These are phyloP conservation scores for Lepisosteus osseus DNA, from an alignment of 2,113 vertebrate species.

Conservation along the genomic window DNA sequence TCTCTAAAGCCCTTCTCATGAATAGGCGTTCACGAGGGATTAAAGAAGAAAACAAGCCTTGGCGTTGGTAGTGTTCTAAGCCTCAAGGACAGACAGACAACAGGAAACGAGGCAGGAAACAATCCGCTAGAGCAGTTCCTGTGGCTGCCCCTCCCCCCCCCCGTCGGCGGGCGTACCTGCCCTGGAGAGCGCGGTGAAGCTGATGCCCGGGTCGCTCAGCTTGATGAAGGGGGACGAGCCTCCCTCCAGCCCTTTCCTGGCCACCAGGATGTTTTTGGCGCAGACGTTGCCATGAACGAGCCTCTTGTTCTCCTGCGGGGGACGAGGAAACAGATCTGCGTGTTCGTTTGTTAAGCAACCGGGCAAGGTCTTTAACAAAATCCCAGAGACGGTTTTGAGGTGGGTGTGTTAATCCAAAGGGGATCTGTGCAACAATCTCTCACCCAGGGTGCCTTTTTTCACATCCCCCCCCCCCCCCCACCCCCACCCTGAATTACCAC, in stretches of 20 bases:
- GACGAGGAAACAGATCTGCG: neutral
- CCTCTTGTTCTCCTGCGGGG: conserved; percentile 77
- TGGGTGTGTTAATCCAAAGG: too few species aligned
- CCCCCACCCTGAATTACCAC: too few species aligned
- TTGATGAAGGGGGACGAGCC: conserved; percentile 80
- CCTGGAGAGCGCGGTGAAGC: conserved; percentile 71
- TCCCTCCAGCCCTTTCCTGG: conserved; percentile 69
- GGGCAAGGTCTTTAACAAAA: too few species aligned
- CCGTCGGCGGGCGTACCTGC: conserved; percentile 63
- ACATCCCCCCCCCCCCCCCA: too few species aligned
- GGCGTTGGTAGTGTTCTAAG: neutral
- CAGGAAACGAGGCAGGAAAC: conserved; percentile 33
- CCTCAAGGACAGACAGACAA: conserved; percentile 11
- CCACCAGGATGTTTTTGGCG: conserved; percentile 86
- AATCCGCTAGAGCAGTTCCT: neutral
- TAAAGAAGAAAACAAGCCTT: too few species aligned
- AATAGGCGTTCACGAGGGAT: too few species aligned
- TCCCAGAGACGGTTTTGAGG: too few species aligned
- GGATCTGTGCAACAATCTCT: too few species aligned
- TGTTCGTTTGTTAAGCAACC: neutral
- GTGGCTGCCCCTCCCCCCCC: too few species aligned
- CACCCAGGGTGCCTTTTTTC: too few species aligned
- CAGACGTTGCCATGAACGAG: conserved; percentile 90
- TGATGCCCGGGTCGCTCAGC: conserved; percentile 86
- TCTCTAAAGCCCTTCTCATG: too few species aligned